phyloP scores from a whole-genome alignment of 2,113 vertebrate genomes.

The Progne subis region DNA sequence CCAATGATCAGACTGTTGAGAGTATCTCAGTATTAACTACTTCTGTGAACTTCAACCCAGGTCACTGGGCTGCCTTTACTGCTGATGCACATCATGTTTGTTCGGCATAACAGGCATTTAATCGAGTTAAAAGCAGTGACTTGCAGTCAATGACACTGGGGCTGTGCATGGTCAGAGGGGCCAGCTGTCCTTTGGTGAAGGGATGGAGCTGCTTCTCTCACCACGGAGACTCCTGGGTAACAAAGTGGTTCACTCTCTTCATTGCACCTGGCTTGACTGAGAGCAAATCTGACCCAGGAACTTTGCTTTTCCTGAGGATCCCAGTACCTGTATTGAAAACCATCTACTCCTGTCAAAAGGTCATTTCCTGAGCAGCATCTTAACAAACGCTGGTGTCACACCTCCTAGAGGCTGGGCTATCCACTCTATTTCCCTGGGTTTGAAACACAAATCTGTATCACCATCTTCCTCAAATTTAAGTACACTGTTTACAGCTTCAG shows the following conservation, averaged over 20 bases:
- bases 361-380: not conserved
- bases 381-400: not conserved
- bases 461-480: not conserved
- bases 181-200: not conserved
- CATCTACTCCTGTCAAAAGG: not conserved
- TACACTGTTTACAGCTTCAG: not conserved
- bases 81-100: not conserved
- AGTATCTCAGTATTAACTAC: not conserved
- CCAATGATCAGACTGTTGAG: not conserved
- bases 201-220: not conserved
- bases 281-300: not conserved
- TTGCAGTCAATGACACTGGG: fast-evolving
- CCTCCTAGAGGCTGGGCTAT: not conserved
- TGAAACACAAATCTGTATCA: not conserved
- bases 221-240: not conserved
- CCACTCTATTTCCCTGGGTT: not conserved
- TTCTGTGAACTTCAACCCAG: not conserved
- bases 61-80: not conserved
- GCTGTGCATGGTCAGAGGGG: fast-evolving
- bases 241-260: no score
- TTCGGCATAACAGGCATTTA: not conserved
- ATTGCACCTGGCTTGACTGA: not conserved
- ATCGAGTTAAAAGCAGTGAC: not conserved
- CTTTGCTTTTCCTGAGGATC: not conserved
- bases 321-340: not conserved